Evolutionary conservation across 2,888 invertebrate genomes (phyloP), one percentile per base, ranked within the genome.

Genomic region (Augiades crinisus): DNA sequence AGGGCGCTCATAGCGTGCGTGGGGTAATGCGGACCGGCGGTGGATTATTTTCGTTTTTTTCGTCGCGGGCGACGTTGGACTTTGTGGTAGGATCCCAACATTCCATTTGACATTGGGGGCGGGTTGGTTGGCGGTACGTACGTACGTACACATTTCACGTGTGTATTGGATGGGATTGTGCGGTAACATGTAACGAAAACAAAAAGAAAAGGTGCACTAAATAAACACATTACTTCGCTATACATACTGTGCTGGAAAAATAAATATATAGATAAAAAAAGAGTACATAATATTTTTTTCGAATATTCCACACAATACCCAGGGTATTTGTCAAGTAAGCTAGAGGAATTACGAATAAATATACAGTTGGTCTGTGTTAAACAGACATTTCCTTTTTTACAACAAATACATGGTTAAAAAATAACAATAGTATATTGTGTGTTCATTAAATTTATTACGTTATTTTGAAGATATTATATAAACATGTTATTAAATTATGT

Each of bases 121-220:
- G 33, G 33, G 16, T 47, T 65, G 58, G 41, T n/a, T n/a, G 54
- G 57, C 57, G 65, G 54, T 74, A 72, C 70, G 76, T 75, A 78
- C 73, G 64, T 53, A 58, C 55, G 61, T 59, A 61, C 65, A 64
- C 65, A 64, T 67, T 66, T 70, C 71, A 64, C 73, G 68, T 81
- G 78, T 78, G 81, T 77, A 80, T 83, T 78, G 83, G 86, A 75
- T 81, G 78, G 86, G 84, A 81, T 79, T 80, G 85, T 86, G 89
- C 84, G 81, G 86, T 76, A 78, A 88, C 89, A 89, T 89, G 89
- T 81, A 89, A 89, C 78, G 79, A 85, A 85, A 88, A 85, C 79
- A 87, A 80, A 88, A 82, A 86, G 79, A 84, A 88, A 89, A 74
- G 81, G 86, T 87, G 85, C 87, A 86, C 86, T 88, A 89, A 88